A percentile compares a stretch with the other conserved stretches of the same genome.
phyloP scores from a whole-genome alignment of 2,888 invertebrate genomes.

The Tetranychus truncatus region DNA sequence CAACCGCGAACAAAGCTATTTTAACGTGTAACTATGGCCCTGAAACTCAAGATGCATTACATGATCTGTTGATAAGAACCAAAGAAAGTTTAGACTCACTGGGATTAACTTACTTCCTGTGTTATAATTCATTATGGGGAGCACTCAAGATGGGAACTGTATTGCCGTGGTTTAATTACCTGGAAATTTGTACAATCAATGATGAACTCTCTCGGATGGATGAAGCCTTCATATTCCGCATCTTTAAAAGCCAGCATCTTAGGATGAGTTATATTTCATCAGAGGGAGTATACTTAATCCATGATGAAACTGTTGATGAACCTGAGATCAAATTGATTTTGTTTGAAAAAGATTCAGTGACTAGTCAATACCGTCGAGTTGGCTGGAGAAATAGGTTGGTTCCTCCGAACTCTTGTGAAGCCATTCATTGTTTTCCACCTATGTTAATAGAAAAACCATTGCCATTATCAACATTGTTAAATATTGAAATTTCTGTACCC shows the following conservation, averaged over 20 bases:
- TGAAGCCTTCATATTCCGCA: conserved; percentile 36
- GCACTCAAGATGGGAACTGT: conserved; percentile 38
- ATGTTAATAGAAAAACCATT: conserved; percentile 37
- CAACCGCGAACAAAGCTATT: not conserved
- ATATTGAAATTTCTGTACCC: conserved; percentile 36
- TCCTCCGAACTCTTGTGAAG: conserved; percentile 38
- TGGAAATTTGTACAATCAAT: conserved; percentile 39
- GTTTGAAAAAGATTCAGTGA: conserved; percentile 38
- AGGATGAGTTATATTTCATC: conserved; percentile 37
- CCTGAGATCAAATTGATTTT: conserved; percentile 37
- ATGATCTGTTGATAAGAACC: not conserved
- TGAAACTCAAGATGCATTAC: not conserved
- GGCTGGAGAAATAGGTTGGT: conserved; percentile 40
- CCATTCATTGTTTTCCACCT: conserved; percentile 40
- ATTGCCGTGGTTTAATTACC: conserved; percentile 40
- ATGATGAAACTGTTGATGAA: conserved; percentile 24
- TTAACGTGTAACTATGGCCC: conserved; percentile 3
- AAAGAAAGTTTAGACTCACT: conserved; percentile 32
- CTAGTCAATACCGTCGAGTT: conserved; percentile 36
- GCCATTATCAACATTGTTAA: conserved; percentile 33
- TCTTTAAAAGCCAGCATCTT: conserved; percentile 37
- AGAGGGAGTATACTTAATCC: conserved; percentile 38
- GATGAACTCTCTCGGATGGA: conserved; percentile 33
- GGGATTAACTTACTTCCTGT: conserved; percentile 40
- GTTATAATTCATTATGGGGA: conserved; percentile 43